Evolutionary conservation across 2,113 vertebrate genomes (phyloP), one percentile per base, ranked within the genome.

Genomic region (Sceloporus tristichus): DNA sequence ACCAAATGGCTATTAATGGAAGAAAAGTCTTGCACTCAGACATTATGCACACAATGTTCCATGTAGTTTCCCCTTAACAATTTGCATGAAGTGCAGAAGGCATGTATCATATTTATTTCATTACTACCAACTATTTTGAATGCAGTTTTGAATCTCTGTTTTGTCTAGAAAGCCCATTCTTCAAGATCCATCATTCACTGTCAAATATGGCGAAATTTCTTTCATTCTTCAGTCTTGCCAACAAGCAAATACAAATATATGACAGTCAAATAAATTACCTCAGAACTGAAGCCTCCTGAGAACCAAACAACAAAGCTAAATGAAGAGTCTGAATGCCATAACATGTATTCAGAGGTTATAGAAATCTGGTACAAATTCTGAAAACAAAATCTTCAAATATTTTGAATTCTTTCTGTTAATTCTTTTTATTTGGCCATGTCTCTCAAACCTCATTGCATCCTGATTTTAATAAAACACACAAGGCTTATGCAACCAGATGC

Each of bases 321-420:
- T 48, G 77, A 68, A 79, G 78, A 4, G 56, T 27, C 81, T 86
- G 3, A 29, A 70, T 79, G 25, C 38, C 40, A 27, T 83, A 11
- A 1, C 3, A 85, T 83, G 40, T 70, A 18, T 65, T 66, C 11
- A 74, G 56, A 42, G 9, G 87, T 9, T 77, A 71, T 10, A 88
- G 1, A 38, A 85, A 83, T 87, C 84, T 53, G 85, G 25, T 68
- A 56, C 27, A 82, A 19, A 16, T 56, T 42, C 75, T 56, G 7
- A 14, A 82, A 65, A 81, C 66, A 76, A 93, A 91, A 76, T 40
- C 19, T 56, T 40, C 21, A 71, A 40, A 16, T 65, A 84, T 91
- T 91, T 89, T 66, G 66, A 62, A 16, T 62, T 62, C 59, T 18
- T 62, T 79, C n/a, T 40, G 84, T 42, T 42, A 62, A 11, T 85